Conservation (phyloP, 2,797 vertebrate species). For the Enteromius viviparus region DNA sequence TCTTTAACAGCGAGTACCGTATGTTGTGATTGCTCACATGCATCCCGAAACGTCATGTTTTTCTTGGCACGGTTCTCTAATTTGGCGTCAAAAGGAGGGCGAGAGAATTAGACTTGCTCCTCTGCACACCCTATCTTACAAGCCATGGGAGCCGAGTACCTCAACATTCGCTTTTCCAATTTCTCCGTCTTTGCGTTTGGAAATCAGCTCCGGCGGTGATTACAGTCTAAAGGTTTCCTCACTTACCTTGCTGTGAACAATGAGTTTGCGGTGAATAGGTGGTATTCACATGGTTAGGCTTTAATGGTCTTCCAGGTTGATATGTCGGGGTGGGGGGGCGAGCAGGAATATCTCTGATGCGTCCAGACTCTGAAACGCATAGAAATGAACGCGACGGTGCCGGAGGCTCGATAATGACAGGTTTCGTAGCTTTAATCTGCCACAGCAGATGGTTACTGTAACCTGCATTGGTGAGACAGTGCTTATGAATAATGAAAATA, state of each 20-base stretch:
- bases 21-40: constrained; percentile 51
- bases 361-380: constrained; percentile 60
- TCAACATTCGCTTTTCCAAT: constrained; percentile 60
- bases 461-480: constrained; percentile 64
- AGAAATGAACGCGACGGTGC: constrained; percentile 62
- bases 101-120: constrained; percentile 59
- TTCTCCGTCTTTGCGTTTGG: constrained; percentile 56
- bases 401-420: constrained; percentile 79
- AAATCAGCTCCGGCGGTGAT: constrained; percentile 70
- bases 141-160: constrained; percentile 58
- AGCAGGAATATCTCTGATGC: constrained; percentile 57
- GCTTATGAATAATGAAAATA: constrained; percentile 72
- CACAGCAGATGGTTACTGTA: constrained; percentile 80
- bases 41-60: constrained; percentile 58
- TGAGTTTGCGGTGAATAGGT: constrained; percentile 77
- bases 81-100: constrained; percentile 56
- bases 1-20: constrained; percentile 45
- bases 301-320: constrained; percentile 79
- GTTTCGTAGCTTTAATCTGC: constrained; percentile 75
- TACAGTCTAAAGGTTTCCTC: constrained; percentile 78
- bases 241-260: constrained; percentile 83
- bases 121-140: constrained; percentile 61
- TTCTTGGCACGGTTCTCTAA: constrained; percentile 58
- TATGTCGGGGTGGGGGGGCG: constrained; percentile 58
- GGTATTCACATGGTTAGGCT: constrained; percentile 77